A percentile compares a stretch with the other conserved stretches of the same genome.
These are phyloP conservation scores for Petroica traversi DNA, from an alignment of 2,113 vertebrate genomes.

Conservation along the genomic window DNA sequence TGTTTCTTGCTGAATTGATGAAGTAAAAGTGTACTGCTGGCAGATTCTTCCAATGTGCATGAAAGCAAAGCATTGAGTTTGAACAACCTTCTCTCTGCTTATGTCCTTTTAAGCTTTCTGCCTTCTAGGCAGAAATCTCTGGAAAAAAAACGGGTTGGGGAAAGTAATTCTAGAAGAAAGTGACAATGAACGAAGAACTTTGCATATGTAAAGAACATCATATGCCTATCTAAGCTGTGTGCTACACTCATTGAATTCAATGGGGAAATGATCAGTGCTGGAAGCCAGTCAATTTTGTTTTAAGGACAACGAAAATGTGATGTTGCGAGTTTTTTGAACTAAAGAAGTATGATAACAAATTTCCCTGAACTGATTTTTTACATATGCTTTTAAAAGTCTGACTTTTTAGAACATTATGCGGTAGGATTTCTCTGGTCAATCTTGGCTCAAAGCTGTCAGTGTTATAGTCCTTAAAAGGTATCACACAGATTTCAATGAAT, in stretches of 20 bases:
- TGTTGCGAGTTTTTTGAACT: neutral
- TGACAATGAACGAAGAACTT: neutral
- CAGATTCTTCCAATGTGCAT: neutral
- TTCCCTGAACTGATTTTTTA: neutral
- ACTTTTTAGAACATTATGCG: neutral
- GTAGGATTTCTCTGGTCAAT: neutral
- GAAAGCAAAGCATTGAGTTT: neutral
- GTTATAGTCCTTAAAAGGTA: neutral
- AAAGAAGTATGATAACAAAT: neutral
- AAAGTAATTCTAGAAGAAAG: neutral
- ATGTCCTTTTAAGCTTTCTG: conserved; percentile 24
- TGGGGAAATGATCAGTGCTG: neutral
- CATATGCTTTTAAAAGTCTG: neutral
- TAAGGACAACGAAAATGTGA: neutral
- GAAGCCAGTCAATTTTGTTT: neutral
- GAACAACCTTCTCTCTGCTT: conserved; percentile 12
- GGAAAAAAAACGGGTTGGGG: neutral
- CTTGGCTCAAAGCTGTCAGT: neutral
- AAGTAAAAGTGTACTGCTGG: conserved; percentile 26
- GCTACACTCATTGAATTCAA: neutral
- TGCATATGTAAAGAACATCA: neutral
- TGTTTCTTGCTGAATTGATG: conserved; percentile 47
- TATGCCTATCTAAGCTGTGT: neutral
- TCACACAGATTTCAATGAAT: neutral
- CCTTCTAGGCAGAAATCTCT: neutral